Evolutionary conservation across 1,140 invertebrate species (phyloP), one percentile per base, ranked within the genome.

Genomic region (Planococcus citri): DNA sequence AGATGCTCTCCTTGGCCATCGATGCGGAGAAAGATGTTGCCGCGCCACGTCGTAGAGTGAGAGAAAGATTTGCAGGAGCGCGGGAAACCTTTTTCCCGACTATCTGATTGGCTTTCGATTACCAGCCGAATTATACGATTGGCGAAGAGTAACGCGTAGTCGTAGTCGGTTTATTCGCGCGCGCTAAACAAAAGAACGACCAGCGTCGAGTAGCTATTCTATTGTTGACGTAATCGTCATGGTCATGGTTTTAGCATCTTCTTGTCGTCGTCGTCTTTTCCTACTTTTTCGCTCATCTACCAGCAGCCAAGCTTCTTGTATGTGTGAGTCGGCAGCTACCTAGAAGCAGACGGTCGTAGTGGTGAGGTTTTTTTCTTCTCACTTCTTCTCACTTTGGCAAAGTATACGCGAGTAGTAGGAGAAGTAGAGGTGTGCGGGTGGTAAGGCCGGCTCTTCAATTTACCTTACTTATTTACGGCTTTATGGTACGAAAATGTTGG

Each of bases 211-310:
- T n/a, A 64, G 21, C 25, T 64, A 12, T 64, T 64, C 60, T 64
- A 64, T 64, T 64, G 60, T 64, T 64, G 60, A 64, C 60, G 60
- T 64, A 64, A 64, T 64, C 60, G 60, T 64, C 60, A 64, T 64
- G 60, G 60, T 64, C 60, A 64, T 64, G 60, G 60, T 64, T 64
- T 64, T 64, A 27, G 60, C 60, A 25, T 64, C 60, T 64, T 27
- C 25, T 51, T 12, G 33, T 14, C 6, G 14, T 17, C 41, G 41
- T 17, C 2, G 10, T 14, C 2, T 51, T 51, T 51, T 51, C 41
- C 41, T 51, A 51, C 41, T 51, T 51, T 51, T 51, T 51, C 41
- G 41, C 6, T 37, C n/a, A n/a, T n/a, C n/a, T n/a, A n/a, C n/a
- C n/a, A n/a, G n/a, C n/a, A n/a, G n/a, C n/a, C n/a, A n/a, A n/a